Evolutionary conservation across 2,113 vertebrate species (phyloP).

Genomic region (Dasyprocta punctata): DNA sequence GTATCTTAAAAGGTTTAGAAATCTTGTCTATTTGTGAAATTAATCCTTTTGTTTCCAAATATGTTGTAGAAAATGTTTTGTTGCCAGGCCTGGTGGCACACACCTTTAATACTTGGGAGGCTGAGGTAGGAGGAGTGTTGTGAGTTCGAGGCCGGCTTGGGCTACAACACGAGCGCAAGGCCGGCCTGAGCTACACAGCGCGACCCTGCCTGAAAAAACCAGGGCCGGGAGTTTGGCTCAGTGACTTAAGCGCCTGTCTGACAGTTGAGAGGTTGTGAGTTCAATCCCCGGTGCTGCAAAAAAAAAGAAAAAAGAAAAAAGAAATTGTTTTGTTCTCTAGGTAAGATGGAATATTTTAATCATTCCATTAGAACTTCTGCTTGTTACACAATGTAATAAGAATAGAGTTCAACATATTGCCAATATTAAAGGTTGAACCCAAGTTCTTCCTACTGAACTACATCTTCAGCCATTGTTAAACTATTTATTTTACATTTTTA

Average conservation of each 20-base stretch:
- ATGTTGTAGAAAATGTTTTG: slow-evolving; percentile 3
- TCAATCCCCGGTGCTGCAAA: no score
- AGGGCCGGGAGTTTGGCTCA: no score
- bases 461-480: background rate
- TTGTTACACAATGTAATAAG: background rate
- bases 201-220: no score
- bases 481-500: background rate
- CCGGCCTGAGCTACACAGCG: no score
- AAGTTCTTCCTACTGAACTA: background rate
- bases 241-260: no score
- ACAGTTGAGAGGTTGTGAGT: no score
- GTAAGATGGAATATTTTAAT: slow-evolving; percentile 37
- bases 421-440: background rate
- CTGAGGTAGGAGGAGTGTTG: no score
- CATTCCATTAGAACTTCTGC: slow-evolving; percentile 4
- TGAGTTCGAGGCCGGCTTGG: no score
- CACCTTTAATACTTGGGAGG: no score
- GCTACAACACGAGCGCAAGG: no score
- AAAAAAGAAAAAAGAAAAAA: no score
- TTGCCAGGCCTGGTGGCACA: no score
- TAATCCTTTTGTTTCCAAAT: slow-evolving; percentile 13
- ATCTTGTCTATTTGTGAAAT: background rate
- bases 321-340: background rate
- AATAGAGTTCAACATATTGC: background rate
- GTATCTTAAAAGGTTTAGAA: slow-evolving; percentile 40